phyloP scores from a whole-genome alignment of 1,140 invertebrate species.

The Pogonomyrmex barbatus region DNA sequence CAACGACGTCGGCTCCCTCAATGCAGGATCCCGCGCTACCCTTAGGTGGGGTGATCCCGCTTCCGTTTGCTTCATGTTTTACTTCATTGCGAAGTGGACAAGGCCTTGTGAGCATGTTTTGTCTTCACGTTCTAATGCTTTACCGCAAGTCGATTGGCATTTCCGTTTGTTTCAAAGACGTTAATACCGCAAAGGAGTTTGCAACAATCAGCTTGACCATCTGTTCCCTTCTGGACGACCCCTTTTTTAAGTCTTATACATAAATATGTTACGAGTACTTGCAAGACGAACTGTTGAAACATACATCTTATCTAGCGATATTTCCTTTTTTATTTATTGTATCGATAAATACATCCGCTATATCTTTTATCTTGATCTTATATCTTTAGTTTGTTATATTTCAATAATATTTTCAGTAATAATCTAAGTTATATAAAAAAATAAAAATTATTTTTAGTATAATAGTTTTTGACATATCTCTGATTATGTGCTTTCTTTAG shows the following conservation, averaged over 20 bases:
- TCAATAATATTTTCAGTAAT: not conserved
- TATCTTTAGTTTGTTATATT: no score
- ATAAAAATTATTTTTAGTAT: constrained; percentile 1
- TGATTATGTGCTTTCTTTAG: not conserved
- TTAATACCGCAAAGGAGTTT: constrained; percentile 9
- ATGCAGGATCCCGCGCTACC: not conserved
- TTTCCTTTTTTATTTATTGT: not conserved
- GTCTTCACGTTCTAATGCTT: not conserved
- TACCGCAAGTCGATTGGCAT: not conserved
- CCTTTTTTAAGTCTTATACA: not conserved
- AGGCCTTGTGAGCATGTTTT: not conserved
- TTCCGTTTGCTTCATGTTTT: not conserved
- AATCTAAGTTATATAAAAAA: not conserved
- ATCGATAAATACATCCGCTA: not conserved
- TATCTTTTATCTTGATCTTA: not conserved
- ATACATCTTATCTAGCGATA: not conserved
- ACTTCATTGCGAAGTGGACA: not conserved
- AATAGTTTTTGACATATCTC: not conserved
- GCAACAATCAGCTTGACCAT: not conserved
- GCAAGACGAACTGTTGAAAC: not conserved
- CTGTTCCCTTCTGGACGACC: not conserved
- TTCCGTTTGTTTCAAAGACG: not conserved
- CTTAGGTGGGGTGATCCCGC: not conserved
- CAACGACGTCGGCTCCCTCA: not conserved
- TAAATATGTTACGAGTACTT: not conserved